Conservation (phyloP, 2,888 invertebrate genomes). For the Apamea sordens region DNA sequence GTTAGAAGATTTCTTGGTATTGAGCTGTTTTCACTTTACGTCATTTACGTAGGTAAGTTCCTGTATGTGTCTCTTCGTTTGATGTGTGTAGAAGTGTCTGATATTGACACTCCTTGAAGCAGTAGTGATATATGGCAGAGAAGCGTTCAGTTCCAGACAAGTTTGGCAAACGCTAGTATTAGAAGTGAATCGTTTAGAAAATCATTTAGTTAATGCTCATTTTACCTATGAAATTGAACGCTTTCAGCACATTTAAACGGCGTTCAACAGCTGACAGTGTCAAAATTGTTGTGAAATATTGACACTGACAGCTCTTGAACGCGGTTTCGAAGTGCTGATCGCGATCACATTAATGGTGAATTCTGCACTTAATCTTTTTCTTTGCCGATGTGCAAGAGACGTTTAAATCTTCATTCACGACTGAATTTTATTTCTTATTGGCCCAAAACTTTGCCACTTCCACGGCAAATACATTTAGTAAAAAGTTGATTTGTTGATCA, state of each 20-base stretch:
- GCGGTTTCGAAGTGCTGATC: background rate
- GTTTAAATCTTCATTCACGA: too few species aligned
- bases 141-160: background rate
- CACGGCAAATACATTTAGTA: background rate
- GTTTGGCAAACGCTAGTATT: background rate
- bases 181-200: background rate
- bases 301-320: background rate
- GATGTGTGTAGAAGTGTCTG: background rate
- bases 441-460: too few species aligned
- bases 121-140: background rate
- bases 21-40: background rate
- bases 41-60: background rate
- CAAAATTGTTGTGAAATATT: background rate
- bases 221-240: background rate
- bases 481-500: background rate
- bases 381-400: too few species aligned
- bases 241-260: background rate
- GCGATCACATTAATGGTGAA: background rate
- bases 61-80: constrained; percentile 9
- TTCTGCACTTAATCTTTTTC: background rate
- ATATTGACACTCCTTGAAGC: background rate
- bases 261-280: background rate
- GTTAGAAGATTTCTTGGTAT: constrained; percentile 5
- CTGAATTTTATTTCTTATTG: too few species aligned
- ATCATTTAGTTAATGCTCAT: background rate